Evolutionary conservation across 1,140 invertebrate species (phyloP).

Genomic region (Drosophila lini): DNA sequence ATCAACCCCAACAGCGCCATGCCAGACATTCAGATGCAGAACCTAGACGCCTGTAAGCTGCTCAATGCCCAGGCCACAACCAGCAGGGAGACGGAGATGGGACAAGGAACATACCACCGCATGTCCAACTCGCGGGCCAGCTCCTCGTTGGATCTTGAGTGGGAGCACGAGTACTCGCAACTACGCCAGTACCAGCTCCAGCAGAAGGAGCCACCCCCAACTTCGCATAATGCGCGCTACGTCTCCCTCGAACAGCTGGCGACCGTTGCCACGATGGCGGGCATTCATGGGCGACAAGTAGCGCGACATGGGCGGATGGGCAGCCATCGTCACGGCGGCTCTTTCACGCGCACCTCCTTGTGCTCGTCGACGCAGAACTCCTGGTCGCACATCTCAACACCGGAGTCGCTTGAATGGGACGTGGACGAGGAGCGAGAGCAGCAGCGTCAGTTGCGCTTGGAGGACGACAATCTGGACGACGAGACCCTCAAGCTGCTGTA

Average conservation of each 20-base stretch:
- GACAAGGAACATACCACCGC: conserved; percentile 46
- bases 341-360: conserved; percentile 72
- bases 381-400: conserved; percentile 83
- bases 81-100: conserved; percentile 69
- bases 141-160: conserved; percentile 80
- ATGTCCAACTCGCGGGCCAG: conserved; percentile 68
- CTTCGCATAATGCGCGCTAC: conserved; percentile 26
- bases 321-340: conserved; percentile 53
- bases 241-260: conserved; percentile 63
- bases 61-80: conserved; percentile 51
- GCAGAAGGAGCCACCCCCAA: conserved; percentile 37
- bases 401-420: conserved; percentile 82
- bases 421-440: conserved; percentile 78
- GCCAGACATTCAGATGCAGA: conserved; percentile 76
- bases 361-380: conserved; percentile 75
- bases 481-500: conserved; percentile 77
- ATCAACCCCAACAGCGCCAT: conserved; percentile 17
- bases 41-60: conserved; percentile 72
- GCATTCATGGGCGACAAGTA: conserved; percentile 48
- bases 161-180: conserved; percentile 81
- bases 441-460: conserved; percentile 58
- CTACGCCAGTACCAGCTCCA: conserved; percentile 57
- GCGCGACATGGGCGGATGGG: conserved; percentile 38
- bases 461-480: conserved; percentile 79
- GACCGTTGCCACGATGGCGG: conserved; percentile 35